These are phyloP conservation scores for Andrena haemorrhoa DNA, from an alignment of 2,888 invertebrate species.

Conservation along the genomic window DNA sequence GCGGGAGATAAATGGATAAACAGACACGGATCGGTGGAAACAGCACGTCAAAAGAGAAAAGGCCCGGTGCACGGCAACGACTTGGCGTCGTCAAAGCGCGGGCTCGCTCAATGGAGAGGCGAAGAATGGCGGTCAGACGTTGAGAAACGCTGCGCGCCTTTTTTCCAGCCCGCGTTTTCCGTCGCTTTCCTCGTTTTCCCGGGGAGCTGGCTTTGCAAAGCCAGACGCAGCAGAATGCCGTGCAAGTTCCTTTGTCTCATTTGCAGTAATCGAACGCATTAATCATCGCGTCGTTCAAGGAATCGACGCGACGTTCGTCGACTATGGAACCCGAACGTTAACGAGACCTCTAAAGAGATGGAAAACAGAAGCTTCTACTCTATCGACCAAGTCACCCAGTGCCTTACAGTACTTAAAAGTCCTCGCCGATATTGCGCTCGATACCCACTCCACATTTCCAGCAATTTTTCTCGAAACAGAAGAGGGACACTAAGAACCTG, in stretches of 20 bases:
- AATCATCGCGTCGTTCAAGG: background rate
- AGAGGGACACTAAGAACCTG: too few species aligned
- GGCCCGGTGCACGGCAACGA: constrained; percentile 11
- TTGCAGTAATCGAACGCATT: constrained; percentile 32
- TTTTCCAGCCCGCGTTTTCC: constrained; percentile 21
- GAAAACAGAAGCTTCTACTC: too few species aligned
- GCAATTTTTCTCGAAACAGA: too few species aligned
- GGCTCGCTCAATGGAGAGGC: constrained; percentile 41
- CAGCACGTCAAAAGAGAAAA: constrained; percentile 7
- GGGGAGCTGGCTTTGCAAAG: constrained; percentile 16
- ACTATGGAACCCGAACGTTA: background rate
- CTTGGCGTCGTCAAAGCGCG: constrained; percentile 28
- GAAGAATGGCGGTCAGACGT: constrained; percentile 61
- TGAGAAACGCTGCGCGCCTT: constrained; percentile 48
- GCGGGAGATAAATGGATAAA: constrained; percentile 34
- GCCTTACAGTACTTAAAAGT: too few species aligned
- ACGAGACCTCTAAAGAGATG: background rate
- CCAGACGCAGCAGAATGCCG: constrained; percentile 4
- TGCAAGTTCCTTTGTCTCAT: constrained; percentile 24
- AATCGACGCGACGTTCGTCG: background rate
- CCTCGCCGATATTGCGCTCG: too few species aligned
- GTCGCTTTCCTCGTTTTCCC: constrained; percentile 25
- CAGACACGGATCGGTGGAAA: constrained; percentile 25
- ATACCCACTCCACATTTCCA: too few species aligned
- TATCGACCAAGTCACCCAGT: too few species aligned